A percentile compares a stretch with the other conserved stretches of the same genome.
These are phyloP conservation scores for Spea bombifrons DNA, from an alignment of 2,113 vertebrate genomes.

Conservation along the genomic window DNA sequence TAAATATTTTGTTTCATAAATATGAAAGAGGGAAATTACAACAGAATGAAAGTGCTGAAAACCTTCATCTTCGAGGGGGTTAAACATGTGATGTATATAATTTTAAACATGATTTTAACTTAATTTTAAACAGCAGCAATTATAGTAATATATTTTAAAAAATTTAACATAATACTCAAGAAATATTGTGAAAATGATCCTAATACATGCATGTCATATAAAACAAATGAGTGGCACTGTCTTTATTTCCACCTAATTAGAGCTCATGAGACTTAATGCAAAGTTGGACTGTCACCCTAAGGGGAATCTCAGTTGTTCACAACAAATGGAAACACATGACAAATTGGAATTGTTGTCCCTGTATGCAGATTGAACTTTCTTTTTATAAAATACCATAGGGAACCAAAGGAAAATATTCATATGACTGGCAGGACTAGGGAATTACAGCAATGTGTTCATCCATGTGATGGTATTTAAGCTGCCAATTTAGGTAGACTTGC, in stretches of 20 bases:
- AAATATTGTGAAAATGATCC: background rate
- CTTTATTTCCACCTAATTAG: slow-evolving; percentile 26
- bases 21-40: too few species aligned
- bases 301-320: slow-evolving; percentile 21
- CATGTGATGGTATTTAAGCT: slow-evolving; percentile 5
- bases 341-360: background rate
- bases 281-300: slow-evolving; percentile 16
- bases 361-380: slow-evolving; percentile 1
- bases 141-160: too few species aligned
- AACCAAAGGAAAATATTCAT: slow-evolving; percentile 4
- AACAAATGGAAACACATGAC: slow-evolving; percentile 20
- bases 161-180: too few species aligned
- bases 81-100: too few species aligned
- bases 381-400: background rate
- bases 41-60: too few species aligned
- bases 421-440: background rate
- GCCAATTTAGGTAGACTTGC: too few species aligned
- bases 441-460: slow-evolving; percentile 20
- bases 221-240: slow-evolving; percentile 2
- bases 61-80: too few species aligned
- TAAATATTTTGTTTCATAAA: too few species aligned
- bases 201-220: slow-evolving; percentile 6
- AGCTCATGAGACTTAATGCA: slow-evolving; percentile 22
- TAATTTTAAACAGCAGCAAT: too few species aligned
- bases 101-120: too few species aligned